Conservation (phyloP, 2,797 vertebrate genomes). For the Falco rusticolus region DNA sequence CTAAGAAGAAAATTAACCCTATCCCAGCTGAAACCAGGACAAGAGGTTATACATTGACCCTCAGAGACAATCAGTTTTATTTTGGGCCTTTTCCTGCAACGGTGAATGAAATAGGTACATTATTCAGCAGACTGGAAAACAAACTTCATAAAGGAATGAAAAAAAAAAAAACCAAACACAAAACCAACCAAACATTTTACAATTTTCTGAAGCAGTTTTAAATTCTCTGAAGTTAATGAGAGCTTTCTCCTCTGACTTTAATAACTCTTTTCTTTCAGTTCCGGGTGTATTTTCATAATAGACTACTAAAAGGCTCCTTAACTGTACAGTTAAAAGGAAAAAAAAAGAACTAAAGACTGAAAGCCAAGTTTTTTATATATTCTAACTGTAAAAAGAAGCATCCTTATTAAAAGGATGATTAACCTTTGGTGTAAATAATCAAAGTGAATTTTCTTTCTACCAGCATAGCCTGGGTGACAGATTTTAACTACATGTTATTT, state of each 20-base stretch:
- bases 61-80: background rate
- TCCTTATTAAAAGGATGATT: background rate
- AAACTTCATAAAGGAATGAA: background rate
- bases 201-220: conserved; percentile 22
- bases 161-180: background rate
- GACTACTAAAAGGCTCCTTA: background rate
- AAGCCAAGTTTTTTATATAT: background rate
- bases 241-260: background rate
- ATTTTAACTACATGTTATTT: background rate
- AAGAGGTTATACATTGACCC: background rate
- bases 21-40: no score
- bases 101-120: background rate
- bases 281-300: background rate
- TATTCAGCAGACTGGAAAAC: background rate
- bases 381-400: background rate
- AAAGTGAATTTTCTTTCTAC: background rate
- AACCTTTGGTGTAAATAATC: conserved; percentile 13
- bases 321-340: background rate
- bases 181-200: background rate
- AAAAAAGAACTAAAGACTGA: background rate
- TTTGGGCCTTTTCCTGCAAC: background rate
- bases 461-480: background rate
- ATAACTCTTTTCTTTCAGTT: background rate
- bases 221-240: background rate
- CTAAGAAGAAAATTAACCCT: no score